A percentile compares a stretch with the other conserved stretches of the same genome.
Conservation (phyloP, 2,113 vertebrate genomes). For the Chelonoidis abingdonii region DNA sequence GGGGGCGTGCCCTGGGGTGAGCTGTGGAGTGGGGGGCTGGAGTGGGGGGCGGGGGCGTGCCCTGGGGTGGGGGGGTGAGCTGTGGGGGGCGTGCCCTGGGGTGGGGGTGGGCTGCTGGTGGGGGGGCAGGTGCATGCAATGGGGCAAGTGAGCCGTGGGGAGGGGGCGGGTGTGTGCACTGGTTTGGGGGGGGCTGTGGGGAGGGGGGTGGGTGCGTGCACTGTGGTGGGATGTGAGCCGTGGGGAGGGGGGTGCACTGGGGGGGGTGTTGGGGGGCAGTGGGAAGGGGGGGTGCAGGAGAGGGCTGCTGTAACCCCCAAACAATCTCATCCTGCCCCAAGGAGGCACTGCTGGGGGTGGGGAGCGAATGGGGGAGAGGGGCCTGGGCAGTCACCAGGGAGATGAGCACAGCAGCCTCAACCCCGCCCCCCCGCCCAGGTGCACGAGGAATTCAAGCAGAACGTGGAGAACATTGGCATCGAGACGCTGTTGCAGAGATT, state of each 20-base stretch:
- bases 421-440: conserved; percentile 76
- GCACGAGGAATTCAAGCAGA: conserved; percentile 97
- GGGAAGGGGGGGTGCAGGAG: no score
- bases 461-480: conserved; percentile 93
- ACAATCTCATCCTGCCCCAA: background rate
- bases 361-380: background rate
- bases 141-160: no score
- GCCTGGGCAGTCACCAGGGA: no score
- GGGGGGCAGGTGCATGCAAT: conserved; percentile 84
- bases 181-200: background rate
- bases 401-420: no score
- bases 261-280: background rate
- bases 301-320: background rate
- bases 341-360: background rate
- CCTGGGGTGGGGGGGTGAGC: no score
- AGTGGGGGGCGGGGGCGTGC: no score
- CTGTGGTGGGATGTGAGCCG: background rate
- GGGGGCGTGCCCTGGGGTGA: no score
- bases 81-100: no score
- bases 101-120: background rate
- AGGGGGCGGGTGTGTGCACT: no score
- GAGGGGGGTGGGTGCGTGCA: no score
- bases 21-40: conserved; percentile 79
- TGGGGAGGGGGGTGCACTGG: background rate
- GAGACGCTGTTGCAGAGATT: conserved; percentile 91